A percentile compares a stretch with the other conserved stretches of the same genome.
phyloP scores from a whole-genome alignment of 2,888 invertebrate species.

The Ophraella communa region DNA sequence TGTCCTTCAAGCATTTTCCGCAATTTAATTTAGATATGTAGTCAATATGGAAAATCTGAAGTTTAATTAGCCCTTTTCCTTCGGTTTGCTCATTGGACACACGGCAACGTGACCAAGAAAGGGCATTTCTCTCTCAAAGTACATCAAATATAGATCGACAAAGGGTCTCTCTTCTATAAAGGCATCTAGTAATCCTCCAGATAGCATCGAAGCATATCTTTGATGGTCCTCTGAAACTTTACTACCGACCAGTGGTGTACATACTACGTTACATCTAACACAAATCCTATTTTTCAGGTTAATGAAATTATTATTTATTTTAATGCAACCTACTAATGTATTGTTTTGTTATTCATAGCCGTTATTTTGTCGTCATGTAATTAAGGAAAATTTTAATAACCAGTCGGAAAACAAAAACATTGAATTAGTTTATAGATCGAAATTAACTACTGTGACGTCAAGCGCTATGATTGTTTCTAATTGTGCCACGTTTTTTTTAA shows the following conservation, averaged over 20 bases:
- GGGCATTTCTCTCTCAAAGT: conserved; percentile 24
- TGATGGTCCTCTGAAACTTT: conserved; percentile 35
- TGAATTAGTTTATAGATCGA: no score
- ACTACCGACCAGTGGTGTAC: neutral
- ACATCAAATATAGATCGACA: conserved; percentile 33
- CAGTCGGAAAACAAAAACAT: no score
- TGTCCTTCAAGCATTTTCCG: neutral
- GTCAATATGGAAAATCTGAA: neutral
- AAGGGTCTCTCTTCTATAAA: conserved; percentile 33
- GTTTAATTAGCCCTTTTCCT: neutral
- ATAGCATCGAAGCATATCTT: conserved; percentile 39
- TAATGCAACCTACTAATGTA: no score
- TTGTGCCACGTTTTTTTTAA: no score
- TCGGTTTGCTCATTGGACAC: neutral
- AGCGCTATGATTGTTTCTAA: no score
- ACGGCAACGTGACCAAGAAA: conserved; percentile 22
- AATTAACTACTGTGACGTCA: no score
- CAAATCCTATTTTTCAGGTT: no score
- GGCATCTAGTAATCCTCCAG: conserved; percentile 36
- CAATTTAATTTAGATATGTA: neutral
- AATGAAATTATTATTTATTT: no score
- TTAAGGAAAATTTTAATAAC: no score
- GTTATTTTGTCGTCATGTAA: no score
- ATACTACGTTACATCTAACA: neutral
- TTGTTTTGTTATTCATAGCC: no score